phyloP scores from a whole-genome alignment of 1,140 invertebrate genomes.

The Cydia fagiglandana region DNA sequence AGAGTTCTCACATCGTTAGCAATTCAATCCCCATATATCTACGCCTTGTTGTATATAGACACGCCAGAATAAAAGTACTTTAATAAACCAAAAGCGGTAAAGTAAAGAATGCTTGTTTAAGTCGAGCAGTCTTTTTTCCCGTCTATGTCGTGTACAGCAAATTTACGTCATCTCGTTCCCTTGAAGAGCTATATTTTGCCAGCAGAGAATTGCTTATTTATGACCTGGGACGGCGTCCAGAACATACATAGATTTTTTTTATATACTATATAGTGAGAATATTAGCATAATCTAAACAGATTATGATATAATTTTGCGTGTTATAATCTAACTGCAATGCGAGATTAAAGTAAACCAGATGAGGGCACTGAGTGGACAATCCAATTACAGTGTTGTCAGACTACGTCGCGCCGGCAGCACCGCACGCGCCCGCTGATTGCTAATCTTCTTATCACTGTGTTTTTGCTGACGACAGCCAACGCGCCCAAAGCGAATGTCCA shows the following conservation, averaged over 20 bases:
- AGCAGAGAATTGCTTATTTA: background rate
- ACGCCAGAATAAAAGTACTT: background rate
- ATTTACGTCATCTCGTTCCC: background rate
- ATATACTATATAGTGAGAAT: background rate
- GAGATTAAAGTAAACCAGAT: slow-evolving; percentile 22
- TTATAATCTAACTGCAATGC: slow-evolving; percentile 3
- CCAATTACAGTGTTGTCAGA: slow-evolving; percentile 37
- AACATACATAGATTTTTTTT: background rate
- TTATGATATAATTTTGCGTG: background rate
- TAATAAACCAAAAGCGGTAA: background rate
- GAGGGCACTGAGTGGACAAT: slow-evolving; percentile 35
- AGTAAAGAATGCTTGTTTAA: background rate
- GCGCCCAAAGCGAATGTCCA: slow-evolving; percentile 15
- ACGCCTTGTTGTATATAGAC: background rate
- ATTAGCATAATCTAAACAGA: background rate
- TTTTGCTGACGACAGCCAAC: slow-evolving; percentile 16
- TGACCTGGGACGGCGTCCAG: background rate
- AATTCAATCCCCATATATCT: background rate
- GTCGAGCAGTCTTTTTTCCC: background rate
- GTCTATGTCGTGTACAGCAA: background rate
- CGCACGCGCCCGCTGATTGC: slow-evolving; percentile 16
- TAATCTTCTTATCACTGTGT: slow-evolving; percentile 39
- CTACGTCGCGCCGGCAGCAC: background rate
- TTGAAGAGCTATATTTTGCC: background rate
- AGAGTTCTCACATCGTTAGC: background rate